Evolutionary conservation across 2,113 vertebrate genomes (phyloP), one percentile per base, ranked within the genome.

Genomic region (Arizona elegans): DNA sequence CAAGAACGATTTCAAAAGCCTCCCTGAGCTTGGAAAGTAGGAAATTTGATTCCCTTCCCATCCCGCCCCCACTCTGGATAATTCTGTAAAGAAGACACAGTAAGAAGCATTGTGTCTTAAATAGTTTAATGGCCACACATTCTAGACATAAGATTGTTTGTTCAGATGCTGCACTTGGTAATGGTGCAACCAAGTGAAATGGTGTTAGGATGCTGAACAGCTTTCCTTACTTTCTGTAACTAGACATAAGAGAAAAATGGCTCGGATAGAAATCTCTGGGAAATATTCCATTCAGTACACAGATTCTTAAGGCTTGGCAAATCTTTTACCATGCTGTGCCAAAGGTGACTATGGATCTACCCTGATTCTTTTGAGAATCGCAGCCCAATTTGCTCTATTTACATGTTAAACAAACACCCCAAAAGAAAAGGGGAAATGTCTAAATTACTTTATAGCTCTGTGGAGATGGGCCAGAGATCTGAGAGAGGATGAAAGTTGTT

Each of bases 331-430:
- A 4, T 59, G 53, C 7, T 33, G 5, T 85, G 62, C 50, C 50
- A 88, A n/a, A 92, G 59, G 47, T 70, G 86, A 70, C 21, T 59
- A 8, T 88, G 19, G 19, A 38, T n/a, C 29, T 47, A 86, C 70
- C 88, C 56, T 89, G 65, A 52, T 54, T 89, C 62, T 89, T n/a
- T 50, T 92, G 75, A 90, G 92, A 52, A 53, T 85, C 43, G 53
- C 8, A 53, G 47, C 11, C 47, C 53, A 33, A 38, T 24, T 91
- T 62, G 33, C 6, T 43, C n/a, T 23, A 52, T 55, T 86, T 52
- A 38, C 47, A 43, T 56, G 62, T 90, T 53, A 90, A 93, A 26
- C 8, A 29, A 90, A 3, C 17, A 90, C n/a, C 21, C 62, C 1
- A 29, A 86, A 62, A n/a, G 75, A 54, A 19, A 24, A 56, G 47